Conservation (phyloP, 2,113 vertebrate species). For the Psephotus haematonotus region DNA sequence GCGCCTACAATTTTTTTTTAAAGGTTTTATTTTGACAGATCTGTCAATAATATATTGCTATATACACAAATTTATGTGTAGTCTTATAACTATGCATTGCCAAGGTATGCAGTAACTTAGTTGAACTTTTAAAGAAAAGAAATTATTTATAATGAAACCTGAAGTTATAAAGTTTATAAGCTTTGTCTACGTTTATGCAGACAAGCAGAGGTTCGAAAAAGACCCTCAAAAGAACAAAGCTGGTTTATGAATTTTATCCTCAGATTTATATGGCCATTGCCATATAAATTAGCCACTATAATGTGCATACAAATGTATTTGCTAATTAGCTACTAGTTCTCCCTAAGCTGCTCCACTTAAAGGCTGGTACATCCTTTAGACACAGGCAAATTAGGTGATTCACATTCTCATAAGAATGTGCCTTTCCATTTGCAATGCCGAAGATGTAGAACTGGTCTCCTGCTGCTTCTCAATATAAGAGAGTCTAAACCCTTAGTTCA, state of each 20-base stretch:
- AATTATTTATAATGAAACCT: not conserved
- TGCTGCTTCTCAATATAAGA: not conserved
- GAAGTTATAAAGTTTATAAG: not conserved
- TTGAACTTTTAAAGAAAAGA: not conserved
- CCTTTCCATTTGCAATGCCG: not conserved
- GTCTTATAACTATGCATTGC: not conserved
- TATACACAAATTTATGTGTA: not conserved
- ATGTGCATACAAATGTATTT: not conserved
- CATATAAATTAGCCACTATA: not conserved
- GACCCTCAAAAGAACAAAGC: not conserved
- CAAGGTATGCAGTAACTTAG: not conserved
- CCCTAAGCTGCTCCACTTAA: not conserved
- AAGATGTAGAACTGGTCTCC: not conserved
- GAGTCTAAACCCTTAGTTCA: not conserved
- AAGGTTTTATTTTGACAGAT: not conserved
- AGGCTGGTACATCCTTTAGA: not conserved
- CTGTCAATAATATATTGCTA: not conserved
- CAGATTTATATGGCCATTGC: not conserved
- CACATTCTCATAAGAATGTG: not conserved
- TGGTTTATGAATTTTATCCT: not conserved
- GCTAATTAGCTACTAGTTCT: slow-evolving; percentile 1
- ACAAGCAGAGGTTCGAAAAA: not conserved
- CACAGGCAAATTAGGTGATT: not conserved
- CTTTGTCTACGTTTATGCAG: not conserved
- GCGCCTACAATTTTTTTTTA: not conserved